These are phyloP conservation scores for Gnathonemus longibarbis DNA, from an alignment of 2,113 vertebrate species.

Conservation along the genomic window DNA sequence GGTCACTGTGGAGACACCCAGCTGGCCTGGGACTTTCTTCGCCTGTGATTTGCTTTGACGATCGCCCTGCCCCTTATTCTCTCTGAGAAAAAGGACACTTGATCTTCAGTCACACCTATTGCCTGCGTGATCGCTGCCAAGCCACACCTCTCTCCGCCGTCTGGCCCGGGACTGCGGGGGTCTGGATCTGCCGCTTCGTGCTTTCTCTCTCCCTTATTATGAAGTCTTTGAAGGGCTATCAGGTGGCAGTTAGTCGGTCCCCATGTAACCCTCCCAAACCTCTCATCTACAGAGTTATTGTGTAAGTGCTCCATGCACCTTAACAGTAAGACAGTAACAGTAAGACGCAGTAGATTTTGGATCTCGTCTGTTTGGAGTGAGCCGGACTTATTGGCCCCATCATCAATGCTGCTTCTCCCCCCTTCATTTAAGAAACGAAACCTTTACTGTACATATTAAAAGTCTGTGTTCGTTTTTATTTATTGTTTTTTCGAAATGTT, in stretches of 20 bases:
- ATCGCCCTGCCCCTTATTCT: neutral
- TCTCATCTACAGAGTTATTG: neutral
- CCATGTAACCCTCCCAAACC: neutral
- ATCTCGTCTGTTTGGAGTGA: neutral
- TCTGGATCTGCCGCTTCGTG: neutral
- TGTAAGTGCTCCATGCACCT: no score
- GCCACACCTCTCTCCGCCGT: neutral
- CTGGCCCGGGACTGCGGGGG: neutral
- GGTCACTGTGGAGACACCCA: neutral
- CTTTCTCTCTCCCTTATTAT: neutral
- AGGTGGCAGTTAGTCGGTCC: neutral
- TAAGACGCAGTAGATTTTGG: neutral
- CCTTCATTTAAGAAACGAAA: neutral
- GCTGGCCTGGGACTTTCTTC: slow-evolving; percentile 15
- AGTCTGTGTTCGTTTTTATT: slow-evolving; percentile 3
- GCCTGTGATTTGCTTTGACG: neutral
- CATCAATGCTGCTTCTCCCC: neutral
- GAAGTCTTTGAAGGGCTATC: neutral
- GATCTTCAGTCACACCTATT: neutral
- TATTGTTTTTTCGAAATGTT: neutral
- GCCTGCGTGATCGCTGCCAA: neutral
- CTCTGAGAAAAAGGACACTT: neutral
- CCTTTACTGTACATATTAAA: neutral
- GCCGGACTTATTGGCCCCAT: neutral
- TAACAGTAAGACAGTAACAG: neutral